Conservation (phyloP, 2,888 invertebrate genomes). For the Allophyes oxyacanthae region DNA sequence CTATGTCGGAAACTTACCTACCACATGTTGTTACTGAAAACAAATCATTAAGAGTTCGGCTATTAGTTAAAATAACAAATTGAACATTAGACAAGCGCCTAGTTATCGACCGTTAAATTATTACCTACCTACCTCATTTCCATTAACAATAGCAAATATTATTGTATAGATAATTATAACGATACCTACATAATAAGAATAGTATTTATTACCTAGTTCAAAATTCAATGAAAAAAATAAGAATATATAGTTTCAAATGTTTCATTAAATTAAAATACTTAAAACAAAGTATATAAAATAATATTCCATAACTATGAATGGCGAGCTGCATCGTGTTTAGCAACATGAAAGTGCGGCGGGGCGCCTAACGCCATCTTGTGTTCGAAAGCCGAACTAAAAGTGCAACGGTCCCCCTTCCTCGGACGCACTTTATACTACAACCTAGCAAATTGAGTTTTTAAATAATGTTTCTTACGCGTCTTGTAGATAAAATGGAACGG, state of each 20-base stretch:
- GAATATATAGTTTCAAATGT: too few species aligned
- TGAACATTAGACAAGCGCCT: slow-evolving; percentile 18
- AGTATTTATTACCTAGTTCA: too few species aligned
- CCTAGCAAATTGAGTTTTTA: background rate
- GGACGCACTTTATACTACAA: background rate
- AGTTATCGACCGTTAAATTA: background rate
- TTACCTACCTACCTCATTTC: background rate
- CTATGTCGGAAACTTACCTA: slow-evolving; percentile 12
- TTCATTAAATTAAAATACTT: too few species aligned
- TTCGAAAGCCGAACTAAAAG: slow-evolving; percentile 72
- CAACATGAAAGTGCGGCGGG: background rate
- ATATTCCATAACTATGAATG: too few species aligned
- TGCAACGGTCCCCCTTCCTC: slow-evolving; percentile 20
- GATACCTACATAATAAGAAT: too few species aligned
- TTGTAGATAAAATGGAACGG: background rate
- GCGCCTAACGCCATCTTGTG: slow-evolving; percentile 80
- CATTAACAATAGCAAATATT: background rate
- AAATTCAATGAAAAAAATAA: too few species aligned
- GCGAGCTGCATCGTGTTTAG: too few species aligned
- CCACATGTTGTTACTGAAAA: slow-evolving; percentile 38
- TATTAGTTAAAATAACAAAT: slow-evolving; percentile 40
- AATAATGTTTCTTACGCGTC: too few species aligned
- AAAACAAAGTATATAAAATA: too few species aligned
- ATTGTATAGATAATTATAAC: background rate
- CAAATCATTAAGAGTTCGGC: slow-evolving; percentile 41